Conservation (phyloP, 2,797 vertebrate genomes). For the Danio aesculapii region DNA sequence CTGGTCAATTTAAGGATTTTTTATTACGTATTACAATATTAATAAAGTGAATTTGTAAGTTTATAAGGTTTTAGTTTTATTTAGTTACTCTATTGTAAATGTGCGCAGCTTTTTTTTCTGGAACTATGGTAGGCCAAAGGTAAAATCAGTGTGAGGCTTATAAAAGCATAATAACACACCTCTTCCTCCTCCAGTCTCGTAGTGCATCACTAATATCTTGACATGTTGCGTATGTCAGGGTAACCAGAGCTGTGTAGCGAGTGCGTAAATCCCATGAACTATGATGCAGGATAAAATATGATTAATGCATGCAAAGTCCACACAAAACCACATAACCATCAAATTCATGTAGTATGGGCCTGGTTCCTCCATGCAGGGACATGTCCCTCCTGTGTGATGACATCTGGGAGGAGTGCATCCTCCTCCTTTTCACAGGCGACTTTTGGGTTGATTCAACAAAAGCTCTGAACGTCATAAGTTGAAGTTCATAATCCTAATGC, state of each 20-base stretch:
- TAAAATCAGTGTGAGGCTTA: background rate
- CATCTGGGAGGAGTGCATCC: constrained; percentile 93
- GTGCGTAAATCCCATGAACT: constrained; percentile 99
- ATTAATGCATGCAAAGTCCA: background rate
- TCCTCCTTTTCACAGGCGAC: constrained; percentile 90
- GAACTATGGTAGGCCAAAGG: background rate
- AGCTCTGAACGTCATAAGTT: constrained; percentile 96
- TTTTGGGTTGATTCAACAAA: constrained; percentile 97
- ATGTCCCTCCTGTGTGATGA: constrained; percentile 97
- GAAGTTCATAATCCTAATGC: constrained; percentile 92
- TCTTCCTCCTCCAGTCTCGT: constrained; percentile 94
- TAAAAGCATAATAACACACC: constrained; percentile 71
- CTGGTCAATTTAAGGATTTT: too few species aligned
- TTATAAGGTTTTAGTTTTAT: too few species aligned
- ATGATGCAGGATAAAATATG: constrained; percentile 5
- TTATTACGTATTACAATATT: too few species aligned
- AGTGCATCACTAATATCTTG: constrained; percentile 96
- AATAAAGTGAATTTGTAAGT: too few species aligned
- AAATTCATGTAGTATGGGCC: background rate
- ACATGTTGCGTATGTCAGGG: constrained; percentile 96
- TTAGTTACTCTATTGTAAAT: too few species aligned
- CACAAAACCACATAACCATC: background rate
- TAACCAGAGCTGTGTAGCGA: constrained; percentile 95
- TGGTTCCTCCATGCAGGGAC: constrained; percentile 66
- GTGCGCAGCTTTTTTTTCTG: too few species aligned